These are phyloP conservation scores for Pogonognathellus flavescens DNA, from an alignment of 1,140 invertebrate genomes.

Conservation along the genomic window DNA sequence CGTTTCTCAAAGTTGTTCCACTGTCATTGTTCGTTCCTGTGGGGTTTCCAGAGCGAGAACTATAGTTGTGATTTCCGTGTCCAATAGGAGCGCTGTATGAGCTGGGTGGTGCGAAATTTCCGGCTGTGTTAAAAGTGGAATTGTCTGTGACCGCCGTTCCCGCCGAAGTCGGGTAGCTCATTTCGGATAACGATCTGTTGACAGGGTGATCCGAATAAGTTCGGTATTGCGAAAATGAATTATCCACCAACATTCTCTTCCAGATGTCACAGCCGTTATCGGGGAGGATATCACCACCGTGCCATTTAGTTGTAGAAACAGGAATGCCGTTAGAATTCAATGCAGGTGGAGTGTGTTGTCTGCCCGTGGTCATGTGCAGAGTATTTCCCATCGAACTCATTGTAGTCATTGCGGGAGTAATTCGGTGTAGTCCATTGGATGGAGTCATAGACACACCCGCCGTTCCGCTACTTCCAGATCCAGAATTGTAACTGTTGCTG, in stretches of 20 bases:
- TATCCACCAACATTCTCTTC: constrained; percentile 34
- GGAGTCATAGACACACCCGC: not conserved
- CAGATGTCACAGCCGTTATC: constrained; percentile 63
- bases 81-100: not conserved
- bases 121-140: not conserved
- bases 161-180: not conserved
- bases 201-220: not conserved
- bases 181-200: constrained; percentile 2
- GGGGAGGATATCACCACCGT: not conserved
- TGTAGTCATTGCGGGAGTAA: constrained; percentile 14
- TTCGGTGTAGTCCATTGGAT: constrained; percentile 12
- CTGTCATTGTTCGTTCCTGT: not conserved
- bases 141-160: not conserved
- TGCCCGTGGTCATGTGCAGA: constrained; percentile 6
- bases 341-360: constrained; percentile 19
- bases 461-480: not conserved
- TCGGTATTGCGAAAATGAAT: not conserved
- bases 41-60: not conserved
- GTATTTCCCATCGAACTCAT: constrained; percentile 3
- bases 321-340: constrained; percentile 14
- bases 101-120: not conserved
- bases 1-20: not conserved
- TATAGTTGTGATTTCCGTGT: constrained; percentile 15
- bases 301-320: constrained; percentile 5
- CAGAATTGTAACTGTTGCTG: not conserved